Evolutionary conservation across 2,888 invertebrate species (phyloP), one percentile per base, ranked within the genome.

Genomic region (Empis stercorea): DNA sequence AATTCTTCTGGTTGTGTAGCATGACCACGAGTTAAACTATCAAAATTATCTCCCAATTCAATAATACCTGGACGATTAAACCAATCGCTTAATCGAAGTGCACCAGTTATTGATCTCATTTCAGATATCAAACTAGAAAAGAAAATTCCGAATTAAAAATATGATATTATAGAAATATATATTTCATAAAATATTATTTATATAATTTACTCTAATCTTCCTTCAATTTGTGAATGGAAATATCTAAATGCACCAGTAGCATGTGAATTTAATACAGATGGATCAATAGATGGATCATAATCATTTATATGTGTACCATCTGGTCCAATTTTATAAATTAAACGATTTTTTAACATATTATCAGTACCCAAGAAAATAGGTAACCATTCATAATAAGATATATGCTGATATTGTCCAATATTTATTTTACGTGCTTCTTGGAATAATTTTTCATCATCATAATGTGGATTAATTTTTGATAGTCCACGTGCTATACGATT

Each of bases 1-100:
- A 76, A 76, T 59, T 83, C 79, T 65, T 86, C 79, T 1, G 82
- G 80, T 61, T 92, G 89, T 13, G 80, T 80, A 4, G 81, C 73
- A 59, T 91, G 72, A 9, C 88, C 87, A 67, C 88, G 72, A 1
- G 81, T 74, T 46, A 89, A 72, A 51, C 81, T 79, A 62, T 86
- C 84, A 58, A 86, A 81, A 57, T 74, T 74, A 48, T 72, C 69
- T 27, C 66, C 70, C 23, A 66, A 63, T 57, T 76, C 76, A 47
- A 76, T 64, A 45, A 76, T 66, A 39, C 69, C 67, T 6, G 76
- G 76, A 30, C 73, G 64, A 59, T 74, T 75, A 56, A 73, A 73
- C 68, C 72, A 72, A 57, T 75, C 71, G 53, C 73, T 73, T 16
- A 76, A 61, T 11, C 74, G 65, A 39, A 73, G 54, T 4, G 70